phyloP scores from a whole-genome alignment of 2,888 invertebrate species.

The Drosophila engyochracea region DNA sequence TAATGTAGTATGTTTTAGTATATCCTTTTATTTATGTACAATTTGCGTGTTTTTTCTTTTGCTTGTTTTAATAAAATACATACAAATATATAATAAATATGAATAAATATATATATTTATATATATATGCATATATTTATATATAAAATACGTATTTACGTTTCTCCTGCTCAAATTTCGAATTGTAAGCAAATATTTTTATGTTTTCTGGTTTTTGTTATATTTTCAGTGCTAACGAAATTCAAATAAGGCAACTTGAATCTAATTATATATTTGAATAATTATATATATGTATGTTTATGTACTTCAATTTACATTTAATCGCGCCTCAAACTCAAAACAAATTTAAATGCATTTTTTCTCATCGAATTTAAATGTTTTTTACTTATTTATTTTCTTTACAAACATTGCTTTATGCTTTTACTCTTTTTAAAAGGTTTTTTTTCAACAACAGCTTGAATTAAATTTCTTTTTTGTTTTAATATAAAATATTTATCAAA shows the following conservation, averaged over 20 bases:
- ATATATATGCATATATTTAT: constrained; percentile 60
- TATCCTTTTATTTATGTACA: constrained; percentile 36
- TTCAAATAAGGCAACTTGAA: constrained; percentile 82
- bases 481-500: constrained; percentile 78
- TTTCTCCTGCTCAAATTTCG: constrained; percentile 47
- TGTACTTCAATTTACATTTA: constrained; percentile 44
- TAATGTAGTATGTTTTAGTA: constrained; percentile 11
- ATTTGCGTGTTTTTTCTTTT: constrained; percentile 15
- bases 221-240: constrained; percentile 73
- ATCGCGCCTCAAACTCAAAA: constrained; percentile 53
- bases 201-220: constrained; percentile 19
- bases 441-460: constrained; percentile 33
- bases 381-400: constrained; percentile 26
- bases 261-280: constrained; percentile 65
- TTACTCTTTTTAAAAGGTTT: constrained; percentile 24
- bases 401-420: constrained; percentile 25
- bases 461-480: constrained; percentile 24
- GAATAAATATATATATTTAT: constrained; percentile 31
- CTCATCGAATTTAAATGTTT: constrained; percentile 13
- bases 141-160: constrained; percentile 70
- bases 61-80: constrained; percentile 62
- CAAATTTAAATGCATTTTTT: constrained; percentile 56
- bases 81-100: constrained; percentile 62
- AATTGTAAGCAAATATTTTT: constrained; percentile 55
- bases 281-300: constrained; percentile 32